Evolutionary conservation across 2,797 vertebrate genomes (phyloP), one percentile per base, ranked within the genome.

Genomic region (Macroramphosus scolopax): DNA sequence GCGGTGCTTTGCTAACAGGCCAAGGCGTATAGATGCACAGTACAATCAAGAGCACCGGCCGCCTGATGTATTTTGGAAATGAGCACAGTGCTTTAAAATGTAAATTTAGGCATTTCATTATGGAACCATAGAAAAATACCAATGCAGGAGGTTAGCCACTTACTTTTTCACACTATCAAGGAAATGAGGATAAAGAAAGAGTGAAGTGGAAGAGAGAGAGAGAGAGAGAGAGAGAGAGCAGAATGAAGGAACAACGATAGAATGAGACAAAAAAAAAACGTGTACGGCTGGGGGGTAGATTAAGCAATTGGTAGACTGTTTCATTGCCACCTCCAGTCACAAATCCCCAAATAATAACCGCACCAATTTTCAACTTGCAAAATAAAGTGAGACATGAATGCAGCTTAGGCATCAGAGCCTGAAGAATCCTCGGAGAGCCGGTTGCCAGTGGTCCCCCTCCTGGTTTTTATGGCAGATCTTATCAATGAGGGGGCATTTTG

Each of bases 291-390:
- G 44, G 57, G 48, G 80, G 73, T 75, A 83, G 81, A 81, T 87
- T 84, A 87, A 60, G 57, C 68, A 75, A 42, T 50, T 79, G 60
- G 61, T 66, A 64, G 81, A 77, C 52, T 51, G 57, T 72, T 82
- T 81, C 63, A 82, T 75, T 69, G 66, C 60, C 56, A 63, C 56
- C 45, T 50, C 48, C 22, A 51, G 71, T 70, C 70, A 80, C 66
- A 84, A 88, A 89, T 86, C 75, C 78, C 58, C 75, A 42, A 73
- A 82, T 87, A 78, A 86, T 85, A 87, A 81, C 78, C 76, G 72
- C 63, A 63, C 77, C 64, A 76, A 83, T 72, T 87, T 83, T 81
- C 48, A 63, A 66, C 71, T 59, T 46, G 50, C 45, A 75, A 81
- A 78, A 85, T 82, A 82, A 82, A 73, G 73, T 75, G 79, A 77